These are phyloP conservation scores for Pollenia labialis DNA, from an alignment of 2,888 invertebrate species.

Conservation along the genomic window DNA sequence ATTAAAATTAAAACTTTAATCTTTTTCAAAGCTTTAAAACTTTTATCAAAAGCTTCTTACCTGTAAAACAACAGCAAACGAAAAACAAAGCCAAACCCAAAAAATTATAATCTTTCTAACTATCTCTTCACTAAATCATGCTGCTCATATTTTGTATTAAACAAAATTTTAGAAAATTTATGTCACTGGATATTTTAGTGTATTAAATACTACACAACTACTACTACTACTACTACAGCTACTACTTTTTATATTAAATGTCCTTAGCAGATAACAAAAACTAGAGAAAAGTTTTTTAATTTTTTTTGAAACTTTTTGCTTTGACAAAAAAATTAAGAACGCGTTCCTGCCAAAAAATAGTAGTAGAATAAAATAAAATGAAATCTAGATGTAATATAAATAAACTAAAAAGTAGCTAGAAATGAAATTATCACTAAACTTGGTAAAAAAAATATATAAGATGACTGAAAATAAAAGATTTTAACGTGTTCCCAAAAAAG, in stretches of 20 bases:
- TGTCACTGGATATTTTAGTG: neutral
- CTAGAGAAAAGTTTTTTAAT: neutral
- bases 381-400: slow-evolving; percentile 55
- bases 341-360: slow-evolving; percentile 42
- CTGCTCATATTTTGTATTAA: neutral
- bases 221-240: neutral
- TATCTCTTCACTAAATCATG: slow-evolving; percentile 33
- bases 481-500: slow-evolving; percentile 11
- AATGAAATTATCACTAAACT: slow-evolving; percentile 70
- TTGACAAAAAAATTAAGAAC: slow-evolving; percentile 14
- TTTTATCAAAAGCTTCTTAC: slow-evolving; percentile 39
- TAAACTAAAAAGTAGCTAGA: slow-evolving; percentile 51
- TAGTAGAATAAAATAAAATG: slow-evolving; percentile 6
- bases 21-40: slow-evolving; percentile 32
- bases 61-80: neutral
- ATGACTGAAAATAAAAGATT: slow-evolving; percentile 45
- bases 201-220: neutral
- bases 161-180: neutral
- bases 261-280: slow-evolving; percentile 31
- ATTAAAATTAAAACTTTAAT: slow-evolving; percentile 45
- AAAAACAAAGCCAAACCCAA: neutral
- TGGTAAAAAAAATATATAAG: slow-evolving; percentile 39
- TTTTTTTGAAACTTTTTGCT: slow-evolving; percentile 35
- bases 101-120: slow-evolving; percentile 16
- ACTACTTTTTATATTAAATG: slow-evolving; percentile 20